Base-by-base conservation (phyloP, 2,888 invertebrate species). In the Dorcus parallelipipedus region DNA sequence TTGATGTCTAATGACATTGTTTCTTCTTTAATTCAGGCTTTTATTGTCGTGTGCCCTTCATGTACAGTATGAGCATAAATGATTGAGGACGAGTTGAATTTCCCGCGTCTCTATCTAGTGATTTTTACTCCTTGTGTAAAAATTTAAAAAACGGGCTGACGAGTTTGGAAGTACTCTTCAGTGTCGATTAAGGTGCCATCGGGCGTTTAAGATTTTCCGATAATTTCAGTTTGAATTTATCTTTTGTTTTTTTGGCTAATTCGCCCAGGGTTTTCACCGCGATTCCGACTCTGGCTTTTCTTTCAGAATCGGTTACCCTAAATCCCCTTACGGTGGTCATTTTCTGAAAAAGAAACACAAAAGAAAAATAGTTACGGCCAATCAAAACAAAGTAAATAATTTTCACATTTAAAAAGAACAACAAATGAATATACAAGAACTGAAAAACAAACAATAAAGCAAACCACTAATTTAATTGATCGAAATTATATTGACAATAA, bases 101-200 rank as follows among this genome's bases (percentile, higher is more conserved):
- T n/a, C n/a, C n/a, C n/a, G n/a, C n/a, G n/a, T n/a, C n/a, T n/a
- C n/a, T n/a, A n/a, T n/a, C n/a, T n/a, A n/a, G n/a, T n/a, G n/a
- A n/a, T n/a, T n/a, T n/a, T n/a, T n/a, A n/a, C n/a, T n/a, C n/a
- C n/a, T n/a, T n/a, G n/a, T n/a, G n/a, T n/a, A n/a, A n/a, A n/a
- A n/a, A n/a, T n/a, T n/a, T n/a, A n/a, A n/a, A n/a, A n/a, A n/a
- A n/a, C n/a, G n/a, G n/a, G n/a, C n/a, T n/a, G n/a, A n/a, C n/a
- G n/a, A n/a, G 89, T 89, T 62, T 81, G 78, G 68, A 93, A 86
- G 74, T 92, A 93, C 38, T 89, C 90, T 66, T 93, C 89, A 67
- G 87, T 89, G 47, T 86, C 85, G 14, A 91, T 84, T 66, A 84
- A 80, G 38, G 88, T 88, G 52, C 90, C 90, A 76, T 91, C 90